Base-by-base conservation (phyloP, 2,113 vertebrate species). In the Zapornia atra region DNA sequence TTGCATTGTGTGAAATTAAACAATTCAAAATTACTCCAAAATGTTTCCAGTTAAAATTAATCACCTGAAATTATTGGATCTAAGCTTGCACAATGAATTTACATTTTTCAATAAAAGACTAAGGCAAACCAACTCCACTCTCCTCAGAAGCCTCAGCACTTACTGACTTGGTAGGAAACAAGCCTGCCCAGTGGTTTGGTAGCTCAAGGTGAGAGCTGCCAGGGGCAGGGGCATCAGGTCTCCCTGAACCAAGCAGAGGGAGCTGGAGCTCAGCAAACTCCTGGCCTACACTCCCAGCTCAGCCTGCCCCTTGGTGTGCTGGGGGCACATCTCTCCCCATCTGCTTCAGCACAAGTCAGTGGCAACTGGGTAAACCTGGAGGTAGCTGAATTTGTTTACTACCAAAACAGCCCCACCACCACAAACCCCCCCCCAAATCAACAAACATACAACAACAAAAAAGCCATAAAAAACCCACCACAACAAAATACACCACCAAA, bases 281-380 rank as follows among this genome's bases (percentile, higher is more conserved):
- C 56, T 40, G 25, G 17, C n/a, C n/a, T 24, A 1, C 3, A 24
- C 38, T 84, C 26, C 31, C 38, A 60, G 29, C 18, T 15, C 75
- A 85, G 57, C 34, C 26, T 9, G 28, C 11, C 31, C 53, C 15
- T 0, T 16, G 22, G 31, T 0, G 0, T 1, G 20, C 34, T 25
- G 53, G 8, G 24, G 46, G 15, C 40, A 82, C 34, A 15, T 9
- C 26, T n/a, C 69, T 38, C 4, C 22, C 15, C 10, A 7, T n/a
- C 40, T 68, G 20, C 59, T 56, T 29, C 54, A 82, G 53, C 42
- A 18, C 1, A 2, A 57, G 48, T 9, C 33, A 53, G 9, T 20
- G 18, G 26, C 50, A 79, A 19, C 54, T 59, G 50, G 0, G 0
- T 15, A 9, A 42, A 73, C 46, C 1, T 42, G 26, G 26, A 82